Conservation (phyloP, 2,888 invertebrate genomes). For the Clistopyga incitator region DNA sequence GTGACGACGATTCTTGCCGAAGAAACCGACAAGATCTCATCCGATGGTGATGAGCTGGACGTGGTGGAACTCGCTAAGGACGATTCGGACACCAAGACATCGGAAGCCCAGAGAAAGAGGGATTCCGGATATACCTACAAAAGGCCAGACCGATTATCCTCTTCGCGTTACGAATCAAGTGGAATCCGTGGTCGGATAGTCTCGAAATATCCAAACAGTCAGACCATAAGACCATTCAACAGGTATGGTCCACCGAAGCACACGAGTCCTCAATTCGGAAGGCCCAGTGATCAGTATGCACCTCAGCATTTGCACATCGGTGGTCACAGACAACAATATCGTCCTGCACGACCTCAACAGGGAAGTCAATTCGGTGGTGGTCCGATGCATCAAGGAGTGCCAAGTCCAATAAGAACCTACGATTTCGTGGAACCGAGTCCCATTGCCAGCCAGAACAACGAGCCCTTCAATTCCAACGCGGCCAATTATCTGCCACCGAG, state of each 20-base stretch:
- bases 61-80: slow-evolving; percentile 67
- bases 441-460: slow-evolving; percentile 80
- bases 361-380: slow-evolving; percentile 55
- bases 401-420: slow-evolving; percentile 74
- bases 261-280: neutral
- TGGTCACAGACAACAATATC: slow-evolving; percentile 26
- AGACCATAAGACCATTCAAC: slow-evolving; percentile 75
- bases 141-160: slow-evolving; percentile 67
- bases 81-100: slow-evolving; percentile 57
- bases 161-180: slow-evolving; percentile 24
- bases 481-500: slow-evolving; percentile 82
- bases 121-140: slow-evolving; percentile 78
- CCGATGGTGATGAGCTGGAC: slow-evolving; percentile 63
- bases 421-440: slow-evolving; percentile 77
- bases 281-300: slow-evolving; percentile 56
- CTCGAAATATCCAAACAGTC: slow-evolving; percentile 70
- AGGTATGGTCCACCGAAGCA: slow-evolving; percentile 79
- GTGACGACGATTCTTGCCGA: slow-evolving; percentile 55
- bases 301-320: slow-evolving; percentile 13
- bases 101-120: slow-evolving; percentile 76
- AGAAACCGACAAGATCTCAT: slow-evolving; percentile 31
- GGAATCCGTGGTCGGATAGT: slow-evolving; percentile 73
- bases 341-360: slow-evolving; percentile 50
- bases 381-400: slow-evolving; percentile 72
- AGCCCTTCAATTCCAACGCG: slow-evolving; percentile 78